Evolutionary conservation across 2,797 vertebrate species (phyloP).

Genomic region (Periparus ater): DNA sequence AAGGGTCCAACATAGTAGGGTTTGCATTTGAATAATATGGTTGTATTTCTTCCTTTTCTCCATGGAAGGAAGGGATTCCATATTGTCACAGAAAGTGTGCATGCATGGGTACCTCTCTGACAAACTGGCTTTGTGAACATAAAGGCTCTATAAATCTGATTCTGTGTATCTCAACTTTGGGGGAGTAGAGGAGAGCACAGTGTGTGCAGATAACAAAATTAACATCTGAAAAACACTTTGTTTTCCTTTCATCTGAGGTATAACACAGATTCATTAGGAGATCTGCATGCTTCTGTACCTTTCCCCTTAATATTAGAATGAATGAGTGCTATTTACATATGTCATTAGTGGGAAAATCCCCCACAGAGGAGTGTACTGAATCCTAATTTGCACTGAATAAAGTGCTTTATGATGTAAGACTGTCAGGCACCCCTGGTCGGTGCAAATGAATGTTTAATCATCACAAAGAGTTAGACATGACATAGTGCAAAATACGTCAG

Average conservation of each 20-base stretch:
- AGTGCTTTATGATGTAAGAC: conserved; percentile 62
- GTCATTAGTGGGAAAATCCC: conserved; percentile 69
- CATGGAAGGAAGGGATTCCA: conserved; percentile 9
- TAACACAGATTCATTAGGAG: conserved; percentile 59
- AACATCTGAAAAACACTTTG: conserved; percentile 62
- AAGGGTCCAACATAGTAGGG: not conserved
- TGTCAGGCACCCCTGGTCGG: conserved; percentile 14
- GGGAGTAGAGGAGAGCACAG: not conserved
- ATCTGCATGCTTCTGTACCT: conserved; percentile 59
- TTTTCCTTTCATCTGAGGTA: conserved; percentile 63
- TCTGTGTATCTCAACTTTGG: conserved; percentile 13
- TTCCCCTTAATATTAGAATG: conserved; percentile 58
- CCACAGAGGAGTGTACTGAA: conserved; percentile 49
- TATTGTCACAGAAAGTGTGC: not conserved
- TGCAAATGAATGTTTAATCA: conserved; percentile 49
- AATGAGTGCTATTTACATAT: conserved; percentile 64
- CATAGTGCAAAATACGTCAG: conserved; percentile 36
- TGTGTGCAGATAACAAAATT: conserved; percentile 36
- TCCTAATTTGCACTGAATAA: conserved; percentile 65
- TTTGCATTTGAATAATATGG: conserved; percentile 36
- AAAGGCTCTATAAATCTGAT: conserved; percentile 59
- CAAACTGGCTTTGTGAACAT: conserved; percentile 14
- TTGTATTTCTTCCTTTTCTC: conserved; percentile 55
- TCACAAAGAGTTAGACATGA: conserved; percentile 38
- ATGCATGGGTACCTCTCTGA: conserved; percentile 41